Evolutionary conservation across 2,888 invertebrate species (phyloP), one percentile per base, ranked within the genome.

Genomic region (Autographa pulchrina): DNA sequence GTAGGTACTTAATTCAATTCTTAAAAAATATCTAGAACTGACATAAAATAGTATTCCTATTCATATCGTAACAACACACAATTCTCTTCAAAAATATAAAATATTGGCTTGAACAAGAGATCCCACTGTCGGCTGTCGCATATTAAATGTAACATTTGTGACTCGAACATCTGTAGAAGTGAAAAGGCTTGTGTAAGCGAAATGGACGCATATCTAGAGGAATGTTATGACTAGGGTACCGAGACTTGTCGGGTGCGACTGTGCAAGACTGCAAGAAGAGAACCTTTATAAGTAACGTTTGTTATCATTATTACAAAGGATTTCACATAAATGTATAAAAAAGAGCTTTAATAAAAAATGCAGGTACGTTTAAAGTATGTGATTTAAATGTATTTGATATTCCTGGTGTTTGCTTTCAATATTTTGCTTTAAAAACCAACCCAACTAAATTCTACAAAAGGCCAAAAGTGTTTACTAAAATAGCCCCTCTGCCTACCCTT

Each of bases 131-230:
- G 41, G 60, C 63, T 75, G 70, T 43, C 62, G 70, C 70, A 75
- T 80, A 75, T 66, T 65, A 75, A 75, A 80, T 32, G 52, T 66
- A 79, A 75, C 62, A 56, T 79, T 79, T 32, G 48, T 70, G 35
- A 63, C 61, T 65, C 70, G 70, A 56, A 75, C 60, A 60, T 75
- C 75, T 63, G 43, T 65, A 70, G 48, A 80, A 61, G 75, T 70
- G 75, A 75, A 69, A 79, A 76, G 56, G 80, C 59, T 74, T 14
- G 62, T 59, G 69, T 58, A 48, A 35, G 32, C 11, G 25, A 41
- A 43, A 79, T 56, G 48, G 58, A 25, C 52, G 65, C 56, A 66
- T 69, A 43, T 68, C 54, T 60, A 41, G 43, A 25, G 52, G 48
- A 66, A 79, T 75, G 48, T 60, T 69, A 11, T 58, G n/a, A 65